phyloP scores from a whole-genome alignment of 2,797 vertebrate species.

The Propithecus perrieri region DNA sequence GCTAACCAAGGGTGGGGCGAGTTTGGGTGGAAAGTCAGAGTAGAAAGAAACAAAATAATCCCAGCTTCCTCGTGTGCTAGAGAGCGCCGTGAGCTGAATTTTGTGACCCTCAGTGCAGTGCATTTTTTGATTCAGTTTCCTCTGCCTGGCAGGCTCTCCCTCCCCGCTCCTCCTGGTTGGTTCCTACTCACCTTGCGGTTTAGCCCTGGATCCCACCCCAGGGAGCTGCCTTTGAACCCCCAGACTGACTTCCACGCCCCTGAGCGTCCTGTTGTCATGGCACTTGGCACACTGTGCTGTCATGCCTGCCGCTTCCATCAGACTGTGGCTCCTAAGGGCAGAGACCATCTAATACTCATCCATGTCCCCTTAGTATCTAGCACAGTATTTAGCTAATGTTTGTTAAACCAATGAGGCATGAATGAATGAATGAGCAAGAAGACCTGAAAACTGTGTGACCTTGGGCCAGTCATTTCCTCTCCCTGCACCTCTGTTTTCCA shows the following conservation, averaged over 20 bases:
- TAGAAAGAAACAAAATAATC: slow-evolving; percentile 23
- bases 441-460: background rate
- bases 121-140: background rate
- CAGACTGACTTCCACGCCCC: background rate
- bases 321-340: background rate
- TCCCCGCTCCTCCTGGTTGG: background rate
- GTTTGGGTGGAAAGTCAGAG: slow-evolving; percentile 30
- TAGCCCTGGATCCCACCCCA: background rate
- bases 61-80: background rate
- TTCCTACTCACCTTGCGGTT: background rate
- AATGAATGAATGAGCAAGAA: background rate
- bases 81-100: background rate
- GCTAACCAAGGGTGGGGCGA: background rate
- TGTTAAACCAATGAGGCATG: background rate
- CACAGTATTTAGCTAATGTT: background rate
- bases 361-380: background rate
- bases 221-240: background rate
- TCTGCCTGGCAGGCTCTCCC: background rate
- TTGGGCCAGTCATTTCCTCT: background rate
- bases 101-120: background rate
- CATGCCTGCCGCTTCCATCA: fast-evolving
- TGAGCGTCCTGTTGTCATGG: background rate
- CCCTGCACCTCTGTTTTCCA: background rate
- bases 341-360: background rate
- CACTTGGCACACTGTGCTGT: background rate